Conservation (phyloP, 2,888 invertebrate genomes). For the Trissoscelio sp. region DNA sequence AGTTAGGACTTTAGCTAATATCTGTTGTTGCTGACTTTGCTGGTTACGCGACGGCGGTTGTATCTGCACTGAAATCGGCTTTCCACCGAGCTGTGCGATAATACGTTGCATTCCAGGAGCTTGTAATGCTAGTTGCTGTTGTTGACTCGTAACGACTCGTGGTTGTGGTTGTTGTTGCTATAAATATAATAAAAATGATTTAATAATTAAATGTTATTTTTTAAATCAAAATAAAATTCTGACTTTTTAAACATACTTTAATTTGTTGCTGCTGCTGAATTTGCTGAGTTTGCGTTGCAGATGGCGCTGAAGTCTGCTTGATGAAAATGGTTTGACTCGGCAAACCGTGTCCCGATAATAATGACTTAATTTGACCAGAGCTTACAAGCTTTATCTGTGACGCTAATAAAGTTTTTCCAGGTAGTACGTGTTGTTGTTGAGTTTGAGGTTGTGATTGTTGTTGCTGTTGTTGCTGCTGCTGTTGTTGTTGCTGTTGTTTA, state of each 20-base stretch:
- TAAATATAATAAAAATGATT: slow-evolving; percentile 19
- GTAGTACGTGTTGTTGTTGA: slow-evolving; percentile 78
- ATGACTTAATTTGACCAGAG: slow-evolving; percentile 81
- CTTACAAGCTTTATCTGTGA: slow-evolving; percentile 82
- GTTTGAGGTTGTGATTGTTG: slow-evolving; percentile 77
- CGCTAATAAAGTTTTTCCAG: slow-evolving; percentile 81
- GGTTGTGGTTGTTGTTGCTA: slow-evolving; percentile 75
- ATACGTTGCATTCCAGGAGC: slow-evolving; percentile 81
- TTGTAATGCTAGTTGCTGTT: slow-evolving; percentile 79
- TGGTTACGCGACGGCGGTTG: slow-evolving; percentile 84
- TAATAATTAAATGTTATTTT: too few relatives aligned
- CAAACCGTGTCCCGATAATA: slow-evolving; percentile 81
- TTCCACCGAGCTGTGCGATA: slow-evolving; percentile 82
- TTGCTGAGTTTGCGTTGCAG: slow-evolving; percentile 77
- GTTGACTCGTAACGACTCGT: slow-evolving; percentile 75
- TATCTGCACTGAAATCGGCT: slow-evolving; percentile 84
- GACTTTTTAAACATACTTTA: too few relatives aligned
- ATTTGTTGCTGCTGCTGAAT: slow-evolving; percentile 84
- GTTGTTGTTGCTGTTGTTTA: slow-evolving; percentile 73
- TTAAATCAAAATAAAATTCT: too few relatives aligned
- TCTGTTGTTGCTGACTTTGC: slow-evolving; percentile 84
- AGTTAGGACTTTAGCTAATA: slow-evolving; percentile 90
- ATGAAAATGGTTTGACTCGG: slow-evolving; percentile 82
- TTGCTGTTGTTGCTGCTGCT: slow-evolving; percentile 73
- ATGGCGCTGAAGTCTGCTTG: slow-evolving; percentile 79